Base-by-base conservation (phyloP, 2,888 invertebrate species). In the Augiades crinisus region DNA sequence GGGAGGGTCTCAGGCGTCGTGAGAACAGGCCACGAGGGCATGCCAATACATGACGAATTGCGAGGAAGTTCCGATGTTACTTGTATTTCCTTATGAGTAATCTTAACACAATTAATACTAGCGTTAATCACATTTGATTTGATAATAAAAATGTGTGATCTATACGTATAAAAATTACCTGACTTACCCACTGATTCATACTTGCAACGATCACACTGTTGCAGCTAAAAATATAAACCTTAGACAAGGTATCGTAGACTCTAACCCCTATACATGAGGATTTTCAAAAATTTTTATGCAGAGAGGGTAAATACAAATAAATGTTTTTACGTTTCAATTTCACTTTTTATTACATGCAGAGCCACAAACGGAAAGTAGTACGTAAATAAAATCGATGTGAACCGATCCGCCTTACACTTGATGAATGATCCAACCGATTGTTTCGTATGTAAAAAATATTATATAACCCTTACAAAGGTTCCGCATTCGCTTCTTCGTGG, bases 11-110 rank as follows among this genome's bases (percentile, higher is more conserved):
- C 65, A 64, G 54, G 60, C 53, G 36, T 40, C 66, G 62, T 66
- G 66, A 61, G 67, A 67, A 63, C 60, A 58, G 60, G 66, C 63
- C 57, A 66, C 56, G 63, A 55, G 60, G 61, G 54, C 64, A 59
- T 43, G 36, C 16, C 43, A 52, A 58, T 54, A 59, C 57, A 49
- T 50, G 50, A 50, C 50, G 34, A 43, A 50, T 50, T 27, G 36
- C 10, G 21, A 44, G 44, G 43, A 47, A 43, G 36, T 43, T 36
- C 43, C 19, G 36, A 43, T 38, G 14, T 47, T 30, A 10, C 24
- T 36, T 27, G n/a, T 43, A 31, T 51, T 44, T 51, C 44, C 51
- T 37, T 44, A 24, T 33, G 17, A 22, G 31, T 27, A 13, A 31
- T 37, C 16, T 36, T 24, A 14, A 22, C 21, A 37, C 14, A 34